phyloP scores from a whole-genome alignment of 2,797 vertebrate species.

The Sternotherus odoratus region DNA sequence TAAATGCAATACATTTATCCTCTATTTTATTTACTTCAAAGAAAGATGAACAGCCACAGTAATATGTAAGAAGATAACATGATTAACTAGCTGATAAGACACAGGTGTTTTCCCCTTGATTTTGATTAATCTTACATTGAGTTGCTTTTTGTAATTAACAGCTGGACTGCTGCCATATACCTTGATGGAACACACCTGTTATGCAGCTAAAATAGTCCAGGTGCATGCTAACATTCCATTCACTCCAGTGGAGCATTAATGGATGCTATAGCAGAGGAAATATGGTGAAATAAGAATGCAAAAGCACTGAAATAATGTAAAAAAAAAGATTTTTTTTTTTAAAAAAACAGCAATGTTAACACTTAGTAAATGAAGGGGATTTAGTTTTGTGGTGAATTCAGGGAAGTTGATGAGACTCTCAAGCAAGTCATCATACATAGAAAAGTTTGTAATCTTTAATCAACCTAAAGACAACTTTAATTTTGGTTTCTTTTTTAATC shows the following conservation, averaged over 20 bases:
- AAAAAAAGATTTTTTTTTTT: background rate
- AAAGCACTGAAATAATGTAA: conserved; percentile 18
- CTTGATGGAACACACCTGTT: background rate
- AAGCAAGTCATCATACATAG: background rate
- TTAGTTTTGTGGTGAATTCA: background rate
- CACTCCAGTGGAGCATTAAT: conserved; percentile 8
- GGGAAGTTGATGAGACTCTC: background rate
- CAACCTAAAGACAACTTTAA: background rate
- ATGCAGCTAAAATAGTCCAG: background rate
- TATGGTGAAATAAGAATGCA: conserved; percentile 15
- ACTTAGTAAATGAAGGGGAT: background rate
- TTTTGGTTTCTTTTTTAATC: background rate
- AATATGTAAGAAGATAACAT: background rate
- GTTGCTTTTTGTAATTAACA: background rate
- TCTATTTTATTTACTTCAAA: background rate
- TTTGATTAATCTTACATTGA: background rate
- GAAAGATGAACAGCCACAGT: background rate
- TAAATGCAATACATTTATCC: background rate
- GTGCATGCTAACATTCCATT: conserved; percentile 1
- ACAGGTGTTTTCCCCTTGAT: background rate
- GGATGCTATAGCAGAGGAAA: background rate
- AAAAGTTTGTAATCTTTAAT: background rate
- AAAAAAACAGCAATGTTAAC: background rate
- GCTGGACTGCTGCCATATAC: background rate
- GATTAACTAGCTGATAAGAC: background rate